Conservation (phyloP, 2,797 vertebrate genomes). For the Harpagifer antarcticus region DNA sequence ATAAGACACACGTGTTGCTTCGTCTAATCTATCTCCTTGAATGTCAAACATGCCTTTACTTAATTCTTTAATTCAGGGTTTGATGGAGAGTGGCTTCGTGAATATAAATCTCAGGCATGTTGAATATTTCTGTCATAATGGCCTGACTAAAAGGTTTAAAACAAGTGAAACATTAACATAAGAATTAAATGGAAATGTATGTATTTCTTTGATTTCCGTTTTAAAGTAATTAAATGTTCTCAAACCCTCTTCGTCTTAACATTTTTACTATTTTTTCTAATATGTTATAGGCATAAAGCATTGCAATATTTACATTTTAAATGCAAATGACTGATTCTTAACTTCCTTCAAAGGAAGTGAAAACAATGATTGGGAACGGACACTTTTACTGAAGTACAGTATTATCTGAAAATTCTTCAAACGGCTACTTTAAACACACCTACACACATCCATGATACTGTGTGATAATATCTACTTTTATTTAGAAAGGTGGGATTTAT, state of each 20-base stretch:
- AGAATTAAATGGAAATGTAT: neutral
- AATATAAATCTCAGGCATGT: constrained; percentile 1
- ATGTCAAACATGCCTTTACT: constrained; percentile 49
- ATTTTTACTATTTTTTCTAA: neutral
- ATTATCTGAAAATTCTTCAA: neutral
- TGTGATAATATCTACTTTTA: neutral
- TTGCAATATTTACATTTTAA: neutral
- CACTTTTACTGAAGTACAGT: too few relatives aligned
- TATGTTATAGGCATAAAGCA: neutral
- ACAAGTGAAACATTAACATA: neutral
- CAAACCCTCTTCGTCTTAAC: neutral
- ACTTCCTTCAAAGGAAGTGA: neutral
- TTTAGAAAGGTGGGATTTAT: neutral
- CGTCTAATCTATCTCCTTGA: constrained; percentile 51
- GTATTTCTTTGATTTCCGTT: neutral
- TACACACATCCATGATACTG: neutral
- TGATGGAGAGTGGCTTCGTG: neutral
- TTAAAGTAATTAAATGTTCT: neutral
- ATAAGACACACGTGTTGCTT: constrained; percentile 35
- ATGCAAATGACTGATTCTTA: neutral
- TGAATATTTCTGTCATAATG: constrained; percentile 11
- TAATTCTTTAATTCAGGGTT: constrained; percentile 43
- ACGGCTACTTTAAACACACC: neutral
- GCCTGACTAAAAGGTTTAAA: neutral
- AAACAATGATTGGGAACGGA: too few relatives aligned